Evolutionary conservation across 2,888 invertebrate species (phyloP).

Genomic region (Formica aserva): DNA sequence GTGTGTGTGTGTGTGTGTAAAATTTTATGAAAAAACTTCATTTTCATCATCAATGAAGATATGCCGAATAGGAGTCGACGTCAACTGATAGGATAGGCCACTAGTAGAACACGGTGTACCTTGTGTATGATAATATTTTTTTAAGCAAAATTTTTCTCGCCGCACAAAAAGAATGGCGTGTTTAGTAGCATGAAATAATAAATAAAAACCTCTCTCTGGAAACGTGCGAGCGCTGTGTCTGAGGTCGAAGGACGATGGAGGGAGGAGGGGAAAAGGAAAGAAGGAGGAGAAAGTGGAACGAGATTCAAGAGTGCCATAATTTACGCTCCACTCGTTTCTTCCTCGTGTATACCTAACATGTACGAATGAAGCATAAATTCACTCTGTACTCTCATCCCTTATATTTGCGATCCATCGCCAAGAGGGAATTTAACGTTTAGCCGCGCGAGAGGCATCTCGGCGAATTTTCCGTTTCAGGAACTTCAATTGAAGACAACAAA

Average conservation of each 20-base stretch:
- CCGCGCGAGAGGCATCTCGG: conserved; percentile 68
- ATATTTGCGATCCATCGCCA: conserved; percentile 38
- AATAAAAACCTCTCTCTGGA: conserved; percentile 71
- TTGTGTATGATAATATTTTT: conserved; percentile 36
- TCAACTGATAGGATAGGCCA: neutral
- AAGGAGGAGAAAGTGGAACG: conserved; percentile 45
- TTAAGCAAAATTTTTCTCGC: conserved; percentile 68
- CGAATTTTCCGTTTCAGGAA: conserved; percentile 26
- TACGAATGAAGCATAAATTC: conserved; percentile 83
- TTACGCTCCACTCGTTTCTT: conserved; percentile 80
- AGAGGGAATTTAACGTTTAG: conserved; percentile 76
- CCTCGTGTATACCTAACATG: conserved; percentile 77
- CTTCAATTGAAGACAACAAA: neutral
- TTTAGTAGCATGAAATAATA: conserved; percentile 72
- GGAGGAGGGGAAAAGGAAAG: conserved; percentile 21
- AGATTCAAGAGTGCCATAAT: conserved; percentile 80
- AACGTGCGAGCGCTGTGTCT: conserved; percentile 41
- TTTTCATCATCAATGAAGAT: neutral
- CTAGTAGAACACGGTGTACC: neutral
- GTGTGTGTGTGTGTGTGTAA: too few species aligned
- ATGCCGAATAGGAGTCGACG: neutral
- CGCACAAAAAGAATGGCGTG: conserved; percentile 54
- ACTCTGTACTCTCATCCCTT: conserved; percentile 36
- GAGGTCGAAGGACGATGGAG: conserved; percentile 37
- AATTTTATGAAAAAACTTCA: neutral